These are phyloP conservation scores for Hyperoplus immaculatus DNA, from an alignment of 2,797 vertebrate species.

Conservation along the genomic window DNA sequence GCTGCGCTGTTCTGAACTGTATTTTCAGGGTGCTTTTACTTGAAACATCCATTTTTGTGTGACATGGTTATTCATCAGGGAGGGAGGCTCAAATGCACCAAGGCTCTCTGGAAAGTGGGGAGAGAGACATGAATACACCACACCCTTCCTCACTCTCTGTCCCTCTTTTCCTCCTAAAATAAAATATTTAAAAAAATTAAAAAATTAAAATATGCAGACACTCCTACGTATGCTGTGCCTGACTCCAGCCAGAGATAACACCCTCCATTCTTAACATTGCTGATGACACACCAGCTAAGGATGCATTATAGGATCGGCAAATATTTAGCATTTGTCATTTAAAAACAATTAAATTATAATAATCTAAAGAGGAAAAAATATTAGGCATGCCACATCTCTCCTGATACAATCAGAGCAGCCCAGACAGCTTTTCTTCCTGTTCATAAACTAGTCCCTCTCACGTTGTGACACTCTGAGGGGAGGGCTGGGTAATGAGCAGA, in stretches of 20 bases:
- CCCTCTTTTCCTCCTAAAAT: slow-evolving; percentile 40
- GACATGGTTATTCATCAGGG: slow-evolving; percentile 88
- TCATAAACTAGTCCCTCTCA: slow-evolving; percentile 86
- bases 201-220: slow-evolving; percentile 36
- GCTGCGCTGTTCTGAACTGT: slow-evolving; percentile 85
- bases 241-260: slow-evolving; percentile 16
- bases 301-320: slow-evolving; percentile 53
- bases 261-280: slow-evolving; percentile 39
- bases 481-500: slow-evolving; percentile 73
- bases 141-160: slow-evolving; percentile 39
- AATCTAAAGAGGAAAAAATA: slow-evolving; percentile 63
- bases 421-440: slow-evolving; percentile 74
- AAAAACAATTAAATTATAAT: not conserved
- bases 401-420: slow-evolving; percentile 83
- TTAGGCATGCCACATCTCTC: slow-evolving; percentile 78
- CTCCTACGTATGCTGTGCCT: slow-evolving; percentile 17
- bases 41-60: slow-evolving; percentile 87
- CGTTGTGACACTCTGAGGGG: slow-evolving; percentile 74
- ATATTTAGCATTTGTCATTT: slow-evolving; percentile 51
- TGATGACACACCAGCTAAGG: slow-evolving; percentile 41
- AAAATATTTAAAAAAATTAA: not conserved
- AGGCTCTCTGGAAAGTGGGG: slow-evolving; percentile 66
- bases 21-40: slow-evolving; percentile 87
- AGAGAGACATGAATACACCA: slow-evolving; percentile 51
- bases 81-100: slow-evolving; percentile 67